These are phyloP conservation scores for Steatornis caripensis DNA, from an alignment of 2,113 vertebrate species.

Conservation along the genomic window DNA sequence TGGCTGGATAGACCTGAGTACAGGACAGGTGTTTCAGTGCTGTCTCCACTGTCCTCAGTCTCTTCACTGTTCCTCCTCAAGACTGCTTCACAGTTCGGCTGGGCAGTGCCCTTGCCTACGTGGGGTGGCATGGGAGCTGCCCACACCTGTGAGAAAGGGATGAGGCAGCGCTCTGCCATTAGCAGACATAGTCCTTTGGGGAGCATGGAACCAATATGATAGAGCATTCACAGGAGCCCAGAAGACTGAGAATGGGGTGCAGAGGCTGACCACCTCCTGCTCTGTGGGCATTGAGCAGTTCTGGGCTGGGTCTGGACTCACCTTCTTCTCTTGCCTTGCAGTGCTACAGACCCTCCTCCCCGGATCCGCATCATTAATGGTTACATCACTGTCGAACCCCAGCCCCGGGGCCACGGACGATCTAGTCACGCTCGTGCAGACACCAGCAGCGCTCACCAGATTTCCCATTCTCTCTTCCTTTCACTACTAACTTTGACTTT, in stretches of 20 bases:
- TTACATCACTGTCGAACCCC: conserved; percentile 73
- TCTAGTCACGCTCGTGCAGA: conserved; percentile 40
- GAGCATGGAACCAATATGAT: neutral
- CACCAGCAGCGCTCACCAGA: neutral
- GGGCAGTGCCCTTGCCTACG: fast-evolving
- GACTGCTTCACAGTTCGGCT: neutral
- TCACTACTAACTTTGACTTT: conserved; percentile 33
- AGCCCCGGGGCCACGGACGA: neutral
- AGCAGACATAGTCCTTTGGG: neutral
- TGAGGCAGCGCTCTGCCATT: neutral
- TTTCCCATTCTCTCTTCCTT: conserved; percentile 12
- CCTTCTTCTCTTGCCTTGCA: conserved; percentile 31
- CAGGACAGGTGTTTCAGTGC: neutral
- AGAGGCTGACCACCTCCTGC: neutral
- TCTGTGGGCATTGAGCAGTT: neutral
- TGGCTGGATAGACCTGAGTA: neutral
- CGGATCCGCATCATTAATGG: conserved; percentile 79
- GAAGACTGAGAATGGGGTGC: neutral
- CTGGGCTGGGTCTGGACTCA: neutral
- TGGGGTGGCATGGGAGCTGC: neutral
- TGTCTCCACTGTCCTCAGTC: neutral
- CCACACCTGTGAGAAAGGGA: neutral
- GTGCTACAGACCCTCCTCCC: conserved; percentile 70
- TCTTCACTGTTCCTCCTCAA: neutral
- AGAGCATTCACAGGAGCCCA: neutral